A percentile compares a stretch with the other conserved stretches of the same genome.
Evolutionary conservation across 92 coral and sea anemone genomes (phyloP).

Genomic region (Hydrozoanthus gracilis): DNA sequence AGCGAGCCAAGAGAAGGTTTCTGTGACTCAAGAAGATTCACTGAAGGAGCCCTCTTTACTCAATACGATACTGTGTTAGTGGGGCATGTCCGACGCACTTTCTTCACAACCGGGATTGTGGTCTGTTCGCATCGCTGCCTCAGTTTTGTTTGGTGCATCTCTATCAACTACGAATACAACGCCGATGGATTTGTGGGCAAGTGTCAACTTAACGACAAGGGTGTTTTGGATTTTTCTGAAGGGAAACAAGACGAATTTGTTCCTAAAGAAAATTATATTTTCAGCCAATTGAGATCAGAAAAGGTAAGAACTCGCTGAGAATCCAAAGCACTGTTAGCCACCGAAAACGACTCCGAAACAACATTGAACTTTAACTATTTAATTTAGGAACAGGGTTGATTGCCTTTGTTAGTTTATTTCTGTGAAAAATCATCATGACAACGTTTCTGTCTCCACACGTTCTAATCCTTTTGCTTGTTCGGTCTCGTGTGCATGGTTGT

Average conservation of each 20-base stretch:
- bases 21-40: constrained; percentile 8
- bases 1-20: not conserved
- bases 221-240: not conserved
- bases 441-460: no score
- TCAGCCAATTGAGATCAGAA: constrained; percentile 33
- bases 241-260: not conserved
- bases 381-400: not conserved
- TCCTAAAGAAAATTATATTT: not conserved
- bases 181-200: not conserved
- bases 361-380: not conserved
- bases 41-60: constrained; percentile 22
- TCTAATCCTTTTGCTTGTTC: no score
- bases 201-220: constrained; percentile 28
- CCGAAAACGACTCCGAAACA: not conserved
- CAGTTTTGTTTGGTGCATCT: constrained; percentile 31
- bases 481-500: no score
- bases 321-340: not conserved
- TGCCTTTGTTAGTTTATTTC: no score
- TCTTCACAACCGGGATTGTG: not conserved
- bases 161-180: constrained; percentile 31
- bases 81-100: not conserved
- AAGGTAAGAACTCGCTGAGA: not conserved
- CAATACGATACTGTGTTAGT: not conserved
- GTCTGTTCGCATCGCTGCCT: constrained; percentile 34
- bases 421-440: no score